A percentile compares a stretch with the other conserved stretches of the same genome.
Evolutionary conservation across 2,888 invertebrate genomes (phyloP).

Genomic region (Ormyrus nitidulus): DNA sequence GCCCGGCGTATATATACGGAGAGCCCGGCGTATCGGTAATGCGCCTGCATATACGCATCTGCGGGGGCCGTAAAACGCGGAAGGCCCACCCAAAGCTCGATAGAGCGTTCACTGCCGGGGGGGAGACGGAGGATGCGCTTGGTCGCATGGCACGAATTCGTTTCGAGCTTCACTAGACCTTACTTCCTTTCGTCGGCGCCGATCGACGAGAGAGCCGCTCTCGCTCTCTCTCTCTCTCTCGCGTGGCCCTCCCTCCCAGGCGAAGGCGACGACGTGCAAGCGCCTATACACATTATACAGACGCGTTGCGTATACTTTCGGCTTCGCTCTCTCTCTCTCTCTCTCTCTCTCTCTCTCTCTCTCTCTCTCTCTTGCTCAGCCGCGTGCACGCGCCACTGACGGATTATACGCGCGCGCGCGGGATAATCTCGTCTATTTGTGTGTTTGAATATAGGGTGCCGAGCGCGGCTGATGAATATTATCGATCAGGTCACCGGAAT

Average conservation of each 20-base stretch:
- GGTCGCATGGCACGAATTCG: constrained; percentile 64
- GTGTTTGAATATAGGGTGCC: background rate
- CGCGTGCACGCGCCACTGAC: background rate
- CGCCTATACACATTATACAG: too few species aligned
- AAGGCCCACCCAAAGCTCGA: constrained; percentile 69
- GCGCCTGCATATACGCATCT: constrained; percentile 51
- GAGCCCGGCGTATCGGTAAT: background rate
- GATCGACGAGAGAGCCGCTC: background rate
- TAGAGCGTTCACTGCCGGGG: constrained; percentile 64
- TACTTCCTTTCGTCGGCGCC: constrained; percentile 59
- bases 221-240: too few species aligned
- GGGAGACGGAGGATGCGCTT: constrained; percentile 57
- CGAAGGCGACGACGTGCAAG: too few species aligned
- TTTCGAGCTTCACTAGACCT: constrained; percentile 65
- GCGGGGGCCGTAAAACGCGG: constrained; percentile 62
- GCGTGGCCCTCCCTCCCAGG: too few species aligned
- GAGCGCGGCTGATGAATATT: background rate
- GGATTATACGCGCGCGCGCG: constrained; percentile 16
- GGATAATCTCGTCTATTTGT: background rate
- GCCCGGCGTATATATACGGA: background rate
- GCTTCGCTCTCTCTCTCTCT: too few species aligned
- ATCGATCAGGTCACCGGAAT: background rate
- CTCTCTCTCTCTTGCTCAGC: background rate
- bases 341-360: too few species aligned
- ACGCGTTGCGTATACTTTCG: too few species aligned